Evolutionary conservation across 2,888 invertebrate genomes (phyloP).

Genomic region (Caenorhabditis macrosperma): DNA sequence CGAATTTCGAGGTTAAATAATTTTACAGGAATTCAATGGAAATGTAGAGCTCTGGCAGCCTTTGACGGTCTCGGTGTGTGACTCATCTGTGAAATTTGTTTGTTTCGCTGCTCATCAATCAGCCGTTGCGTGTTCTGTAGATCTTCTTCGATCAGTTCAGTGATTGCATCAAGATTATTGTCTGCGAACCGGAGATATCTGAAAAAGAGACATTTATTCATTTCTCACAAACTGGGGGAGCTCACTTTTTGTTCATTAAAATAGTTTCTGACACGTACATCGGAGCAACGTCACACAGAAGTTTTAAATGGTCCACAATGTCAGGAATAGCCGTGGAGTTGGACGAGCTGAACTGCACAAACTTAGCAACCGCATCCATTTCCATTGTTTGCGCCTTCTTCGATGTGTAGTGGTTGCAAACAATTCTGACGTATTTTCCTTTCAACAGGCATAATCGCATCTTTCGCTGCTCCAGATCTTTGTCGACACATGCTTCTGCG

Average conservation of each 20-base stretch:
- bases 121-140: neutral
- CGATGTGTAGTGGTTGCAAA: constrained; percentile 42
- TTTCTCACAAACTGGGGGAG: too few species aligned
- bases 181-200: constrained; percentile 45
- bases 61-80: constrained; percentile 38
- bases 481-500: constrained; percentile 46
- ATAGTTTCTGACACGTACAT: constrained; percentile 16
- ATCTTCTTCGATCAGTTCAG: constrained; percentile 24
- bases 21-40: constrained; percentile 1
- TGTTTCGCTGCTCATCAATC: constrained; percentile 16
- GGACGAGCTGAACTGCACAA: constrained; percentile 35
- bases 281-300: constrained; percentile 46
- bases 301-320: constrained; percentile 34
- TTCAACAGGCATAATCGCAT: constrained; percentile 16
- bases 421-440: constrained; percentile 25
- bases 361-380: constrained; percentile 37
- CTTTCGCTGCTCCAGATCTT: constrained; percentile 23
- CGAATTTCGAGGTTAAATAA: neutral
- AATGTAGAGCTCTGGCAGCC: constrained; percentile 42
- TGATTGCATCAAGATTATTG: constrained; percentile 49
- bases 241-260: constrained; percentile 33
- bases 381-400: constrained; percentile 48
- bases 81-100: constrained; percentile 16
- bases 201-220: neutral
- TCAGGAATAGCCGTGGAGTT: constrained; percentile 23